Conservation (phyloP, 53 echinoderm and acorn worm species). For the Paracentrotus lividus region DNA sequence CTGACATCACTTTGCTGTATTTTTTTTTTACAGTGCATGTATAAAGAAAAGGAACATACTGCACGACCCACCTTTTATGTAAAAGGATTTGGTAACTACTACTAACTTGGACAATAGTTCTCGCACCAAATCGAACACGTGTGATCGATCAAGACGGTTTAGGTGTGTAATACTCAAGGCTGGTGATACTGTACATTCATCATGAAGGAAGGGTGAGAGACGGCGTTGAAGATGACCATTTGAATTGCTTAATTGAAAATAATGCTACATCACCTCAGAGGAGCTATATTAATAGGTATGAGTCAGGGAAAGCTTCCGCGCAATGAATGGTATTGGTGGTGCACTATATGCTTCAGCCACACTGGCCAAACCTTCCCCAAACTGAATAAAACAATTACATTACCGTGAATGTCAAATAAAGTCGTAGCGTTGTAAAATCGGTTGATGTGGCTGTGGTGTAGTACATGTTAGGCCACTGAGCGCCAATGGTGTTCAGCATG, state of each 20-base stretch:
- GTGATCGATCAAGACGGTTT: not conserved
- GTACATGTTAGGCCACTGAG: not conserved
- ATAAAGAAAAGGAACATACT: too few species aligned
- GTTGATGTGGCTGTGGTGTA: too few species aligned
- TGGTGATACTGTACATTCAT: too few species aligned
- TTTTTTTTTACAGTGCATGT: too few species aligned
- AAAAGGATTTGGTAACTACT: too few species aligned
- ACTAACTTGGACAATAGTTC: not conserved
- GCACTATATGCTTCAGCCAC: too few species aligned
- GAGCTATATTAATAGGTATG: constrained; percentile 33
- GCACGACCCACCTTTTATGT: too few species aligned
- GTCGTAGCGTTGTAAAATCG: too few species aligned
- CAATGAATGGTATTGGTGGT: not conserved
- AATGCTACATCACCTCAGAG: constrained; percentile 34
- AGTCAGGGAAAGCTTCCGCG: not conserved
- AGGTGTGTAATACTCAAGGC: not conserved
- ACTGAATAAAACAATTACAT: too few species aligned
- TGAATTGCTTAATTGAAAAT: constrained; percentile 38
- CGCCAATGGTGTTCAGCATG: not conserved
- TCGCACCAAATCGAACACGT: not conserved
- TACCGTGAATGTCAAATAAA: too few species aligned
- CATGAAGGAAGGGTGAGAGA: not conserved
- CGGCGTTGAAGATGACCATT: not conserved
- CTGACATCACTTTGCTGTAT: too few species aligned
- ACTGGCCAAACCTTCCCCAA: too few species aligned